Conservation (phyloP, 2,113 vertebrate species). For the Ophiodon elongatus region DNA sequence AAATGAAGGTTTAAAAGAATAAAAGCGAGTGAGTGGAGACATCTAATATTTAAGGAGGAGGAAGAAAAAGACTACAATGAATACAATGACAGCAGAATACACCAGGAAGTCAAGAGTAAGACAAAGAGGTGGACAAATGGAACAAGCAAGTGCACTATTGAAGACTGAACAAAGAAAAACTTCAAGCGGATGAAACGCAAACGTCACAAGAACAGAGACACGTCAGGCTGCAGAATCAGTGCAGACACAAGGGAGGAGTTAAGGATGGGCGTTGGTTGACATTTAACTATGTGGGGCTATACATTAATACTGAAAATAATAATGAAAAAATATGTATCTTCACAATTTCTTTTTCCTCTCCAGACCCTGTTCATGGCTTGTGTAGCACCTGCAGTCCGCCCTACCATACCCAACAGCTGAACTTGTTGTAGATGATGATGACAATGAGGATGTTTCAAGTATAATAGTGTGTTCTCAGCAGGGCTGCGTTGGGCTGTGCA, state of each 20-base stretch:
- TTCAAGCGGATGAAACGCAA: slow-evolving; percentile 45
- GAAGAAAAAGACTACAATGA: neutral
- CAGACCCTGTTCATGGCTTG: slow-evolving; percentile 89
- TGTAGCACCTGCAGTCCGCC: slow-evolving; percentile 43
- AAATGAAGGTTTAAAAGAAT: slow-evolving; percentile 20
- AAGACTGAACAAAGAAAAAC: slow-evolving; percentile 25
- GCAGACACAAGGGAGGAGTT: slow-evolving; percentile 21
- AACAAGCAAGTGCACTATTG: slow-evolving; percentile 22
- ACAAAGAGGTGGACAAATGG: slow-evolving; percentile 23
- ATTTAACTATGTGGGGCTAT: slow-evolving; percentile 12
- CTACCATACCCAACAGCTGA: slow-evolving; percentile 26
- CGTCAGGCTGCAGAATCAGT: slow-evolving; percentile 22
- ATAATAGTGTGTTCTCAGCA: slow-evolving; percentile 45
- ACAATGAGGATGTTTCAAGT: slow-evolving; percentile 68
- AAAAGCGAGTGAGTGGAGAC: slow-evolving; percentile 4
- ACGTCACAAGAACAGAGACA: slow-evolving; percentile 32
- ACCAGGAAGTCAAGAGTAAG: slow-evolving; percentile 7
- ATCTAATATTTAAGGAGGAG: neutral
- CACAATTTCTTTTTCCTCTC: slow-evolving; percentile 71
- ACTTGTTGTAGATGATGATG: slow-evolving; percentile 25
- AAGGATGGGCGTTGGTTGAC: neutral
- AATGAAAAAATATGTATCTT: slow-evolving; percentile 22
- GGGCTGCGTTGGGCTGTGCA: slow-evolving; percentile 31
- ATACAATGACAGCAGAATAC: slow-evolving; percentile 20
- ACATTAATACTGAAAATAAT: slow-evolving; percentile 78